These are phyloP conservation scores for Drosophila rufa DNA, from an alignment of 1,140 invertebrate genomes.

Conservation along the genomic window DNA sequence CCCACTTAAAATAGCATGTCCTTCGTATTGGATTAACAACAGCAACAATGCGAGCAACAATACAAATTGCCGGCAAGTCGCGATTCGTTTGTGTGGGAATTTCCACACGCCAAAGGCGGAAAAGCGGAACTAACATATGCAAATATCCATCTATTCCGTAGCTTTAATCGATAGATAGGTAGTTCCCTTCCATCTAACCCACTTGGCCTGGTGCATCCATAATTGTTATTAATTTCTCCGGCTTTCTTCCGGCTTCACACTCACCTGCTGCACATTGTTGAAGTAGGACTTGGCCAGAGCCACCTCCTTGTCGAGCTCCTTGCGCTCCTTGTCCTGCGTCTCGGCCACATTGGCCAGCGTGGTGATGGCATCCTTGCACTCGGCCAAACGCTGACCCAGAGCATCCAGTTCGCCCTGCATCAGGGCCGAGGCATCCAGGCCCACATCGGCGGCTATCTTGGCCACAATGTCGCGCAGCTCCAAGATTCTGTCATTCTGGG, in stretches of 20 bases:
- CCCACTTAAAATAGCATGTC: constrained; percentile 83
- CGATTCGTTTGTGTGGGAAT: constrained; percentile 56
- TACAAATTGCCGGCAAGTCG: constrained; percentile 36
- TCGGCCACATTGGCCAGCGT: constrained; percentile 91
- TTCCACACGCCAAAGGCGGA: constrained; percentile 56
- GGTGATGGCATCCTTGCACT: constrained; percentile 90
- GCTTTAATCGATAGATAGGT: constrained; percentile 62
- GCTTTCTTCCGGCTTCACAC: constrained; percentile 5
- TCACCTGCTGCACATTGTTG: constrained; percentile 88
- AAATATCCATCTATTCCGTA: constrained; percentile 29
- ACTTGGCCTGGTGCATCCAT: neutral
- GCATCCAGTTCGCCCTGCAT: constrained; percentile 92
- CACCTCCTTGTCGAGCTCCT: constrained; percentile 87
- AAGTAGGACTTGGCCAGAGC: constrained; percentile 88
- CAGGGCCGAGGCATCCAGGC: constrained; percentile 88
- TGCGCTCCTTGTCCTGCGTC: constrained; percentile 86
- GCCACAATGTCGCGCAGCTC: constrained; percentile 91
- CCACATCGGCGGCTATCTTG: constrained; percentile 91
- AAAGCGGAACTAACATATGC: constrained; percentile 43
- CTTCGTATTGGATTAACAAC: constrained; percentile 77
- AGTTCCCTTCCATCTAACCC: neutral
- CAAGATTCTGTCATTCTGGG: constrained; percentile 88
- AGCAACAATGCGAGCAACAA: constrained; percentile 17
- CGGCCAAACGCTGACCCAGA: constrained; percentile 90
- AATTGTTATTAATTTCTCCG: constrained; percentile 18